Evolutionary conservation across 1,140 invertebrate species (phyloP).

Genomic region (Megalopta genalis): DNA sequence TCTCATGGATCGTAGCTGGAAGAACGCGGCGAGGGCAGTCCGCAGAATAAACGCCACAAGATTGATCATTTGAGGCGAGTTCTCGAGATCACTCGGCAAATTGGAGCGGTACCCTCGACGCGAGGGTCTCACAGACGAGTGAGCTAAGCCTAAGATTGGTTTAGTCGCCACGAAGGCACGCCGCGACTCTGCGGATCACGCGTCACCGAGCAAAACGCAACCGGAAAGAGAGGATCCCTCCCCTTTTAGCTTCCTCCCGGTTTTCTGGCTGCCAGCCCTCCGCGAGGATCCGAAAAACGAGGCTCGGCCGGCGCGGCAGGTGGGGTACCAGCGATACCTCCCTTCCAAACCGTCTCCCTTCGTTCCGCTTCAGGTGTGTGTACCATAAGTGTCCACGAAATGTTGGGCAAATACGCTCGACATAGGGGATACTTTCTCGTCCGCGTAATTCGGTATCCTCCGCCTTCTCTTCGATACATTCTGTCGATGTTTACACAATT

Average conservation of each 20-base stretch:
- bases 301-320: conserved; percentile 63
- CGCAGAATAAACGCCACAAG: conserved; percentile 43
- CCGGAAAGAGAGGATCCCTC: conserved; percentile 41
- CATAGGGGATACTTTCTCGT: conserved; percentile 39
- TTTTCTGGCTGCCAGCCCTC: conserved; percentile 24
- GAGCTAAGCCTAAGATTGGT: conserved; percentile 79
- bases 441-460: not conserved
- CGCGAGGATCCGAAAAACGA: conserved; percentile 59
- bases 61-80: conserved; percentile 74
- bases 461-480: no score
- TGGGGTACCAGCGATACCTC: conserved; percentile 70
- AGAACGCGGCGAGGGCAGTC: no score
- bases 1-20: not conserved
- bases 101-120: conserved; percentile 64
- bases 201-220: conserved; percentile 74
- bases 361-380: conserved; percentile 37
- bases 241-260: conserved; percentile 43
- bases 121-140: conserved; percentile 69
- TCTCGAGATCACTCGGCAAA: conserved; percentile 75
- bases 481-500: no score
- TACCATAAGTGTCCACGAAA: conserved; percentile 31
- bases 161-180: conserved; percentile 78
- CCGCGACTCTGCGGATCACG: conserved; percentile 72
- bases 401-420: conserved; percentile 67
- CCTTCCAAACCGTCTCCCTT: conserved; percentile 20